Evolutionary conservation across 2,888 invertebrate genomes (phyloP), one percentile per base, ranked within the genome.

Genomic region (Andrena fulva): DNA sequence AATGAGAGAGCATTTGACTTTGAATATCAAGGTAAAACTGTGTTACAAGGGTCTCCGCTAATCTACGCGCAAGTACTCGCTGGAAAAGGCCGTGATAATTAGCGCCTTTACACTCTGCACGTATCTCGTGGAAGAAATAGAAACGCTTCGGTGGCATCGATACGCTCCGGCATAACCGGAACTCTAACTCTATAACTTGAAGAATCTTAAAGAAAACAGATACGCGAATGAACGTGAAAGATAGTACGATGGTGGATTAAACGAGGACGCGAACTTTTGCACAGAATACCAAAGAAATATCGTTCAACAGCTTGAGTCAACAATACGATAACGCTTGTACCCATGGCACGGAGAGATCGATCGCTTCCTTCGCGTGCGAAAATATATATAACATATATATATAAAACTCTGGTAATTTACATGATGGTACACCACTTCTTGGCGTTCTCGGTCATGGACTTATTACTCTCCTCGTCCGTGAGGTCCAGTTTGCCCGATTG

Each of bases 381-480:
- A 75, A 62, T 68, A 50, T 48, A 60, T 71, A 59, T 52, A 67
- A 67, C 54, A 63, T 33, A 24, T n/a, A 80, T 70, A 80, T 72
- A 85, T 33, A 78, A 74, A 80, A 68, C 59, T 72, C 48, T 69
- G 42, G 12, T 50, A 76, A 63, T 87, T 92, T 92, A 93, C 93
- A 93, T 93, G 79, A 93, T 85, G 77, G 81, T 73, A 84, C 93
- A 93, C 93, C 93, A 93, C 77, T 92, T 85, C 85, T 91, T 74
- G 82, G 84, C 78, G 67, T 76, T 85, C 54, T 87, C 89, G 56
- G 74, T 77, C 12, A 70, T 66, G 3, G 82, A 60, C 67, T 81
- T 85, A 56, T 66, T 67, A 20, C 80, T 76, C 10, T 87, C 86
- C 7, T 84, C 76, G 10, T 78, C 77, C 62, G 88, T 87, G 29